Conservation (phyloP, 2,113 vertebrate genomes). For the Halcyon senegalensis region DNA sequence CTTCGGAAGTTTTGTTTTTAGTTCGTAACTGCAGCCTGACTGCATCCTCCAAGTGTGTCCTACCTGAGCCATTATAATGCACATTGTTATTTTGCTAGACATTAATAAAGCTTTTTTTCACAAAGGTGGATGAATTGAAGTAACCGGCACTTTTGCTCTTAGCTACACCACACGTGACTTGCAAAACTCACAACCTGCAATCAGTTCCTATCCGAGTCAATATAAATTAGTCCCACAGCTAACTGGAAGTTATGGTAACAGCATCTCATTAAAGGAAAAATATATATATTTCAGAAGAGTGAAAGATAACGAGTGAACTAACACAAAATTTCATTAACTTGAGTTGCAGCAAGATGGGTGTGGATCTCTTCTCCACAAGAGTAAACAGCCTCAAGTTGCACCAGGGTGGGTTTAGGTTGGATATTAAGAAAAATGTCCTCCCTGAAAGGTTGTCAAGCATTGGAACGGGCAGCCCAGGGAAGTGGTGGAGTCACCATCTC, state of each 20-base stretch:
- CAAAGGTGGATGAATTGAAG: background rate
- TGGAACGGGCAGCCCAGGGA: background rate
- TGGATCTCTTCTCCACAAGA: background rate
- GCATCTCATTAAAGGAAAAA: background rate
- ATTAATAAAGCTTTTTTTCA: background rate
- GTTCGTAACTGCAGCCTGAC: background rate
- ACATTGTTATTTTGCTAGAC: background rate
- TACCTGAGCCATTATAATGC: background rate
- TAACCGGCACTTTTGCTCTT: background rate
- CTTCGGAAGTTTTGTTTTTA: background rate
- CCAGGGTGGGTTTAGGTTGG: background rate
- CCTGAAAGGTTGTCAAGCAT: background rate
- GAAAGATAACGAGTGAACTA: background rate
- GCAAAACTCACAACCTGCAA: background rate
- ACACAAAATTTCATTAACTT: background rate
- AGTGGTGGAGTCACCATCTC: background rate
- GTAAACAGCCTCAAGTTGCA: background rate
- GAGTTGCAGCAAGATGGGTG: background rate
- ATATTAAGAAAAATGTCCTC: background rate
- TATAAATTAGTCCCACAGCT: background rate
- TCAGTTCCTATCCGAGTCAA: background rate
- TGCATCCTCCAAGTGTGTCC: too few relatives aligned
- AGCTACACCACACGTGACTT: background rate
- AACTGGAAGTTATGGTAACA: background rate
- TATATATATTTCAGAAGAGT: background rate